Evolutionary conservation across 2,797 vertebrate genomes (phyloP).

Genomic region (Odontamblyopus lacepedii): DNA sequence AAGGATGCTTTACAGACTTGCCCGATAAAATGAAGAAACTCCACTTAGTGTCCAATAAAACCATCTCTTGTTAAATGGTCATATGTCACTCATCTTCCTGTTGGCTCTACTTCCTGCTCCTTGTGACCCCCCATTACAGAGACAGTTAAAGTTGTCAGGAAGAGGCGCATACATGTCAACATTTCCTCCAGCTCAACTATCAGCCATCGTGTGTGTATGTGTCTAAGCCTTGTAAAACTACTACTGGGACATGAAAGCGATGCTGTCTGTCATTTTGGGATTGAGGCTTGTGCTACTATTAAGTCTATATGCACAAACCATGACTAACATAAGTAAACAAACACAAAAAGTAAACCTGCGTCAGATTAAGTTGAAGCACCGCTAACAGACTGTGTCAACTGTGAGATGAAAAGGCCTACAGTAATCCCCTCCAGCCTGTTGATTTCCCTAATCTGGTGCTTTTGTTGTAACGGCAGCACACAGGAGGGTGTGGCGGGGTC

Average conservation of each 20-base stretch:
- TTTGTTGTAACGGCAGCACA: slow-evolving; percentile 71
- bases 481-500: slow-evolving; percentile 75
- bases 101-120: slow-evolving; percentile 42
- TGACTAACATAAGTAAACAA: slow-evolving; percentile 58
- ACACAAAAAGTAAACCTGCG: slow-evolving; percentile 64
- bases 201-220: slow-evolving; percentile 32
- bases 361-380: slow-evolving; percentile 71
- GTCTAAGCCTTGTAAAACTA: slow-evolving; percentile 15
- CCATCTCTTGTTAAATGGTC: not conserved
- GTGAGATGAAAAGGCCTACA: slow-evolving; percentile 72
- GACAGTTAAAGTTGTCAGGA: slow-evolving; percentile 40
- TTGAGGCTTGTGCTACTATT: slow-evolving; percentile 48
- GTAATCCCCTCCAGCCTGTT: slow-evolving; percentile 71
- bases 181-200: slow-evolving; percentile 20
- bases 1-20: too few species aligned
- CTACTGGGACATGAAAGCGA: slow-evolving; percentile 10
- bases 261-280: slow-evolving; percentile 34
- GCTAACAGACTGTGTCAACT: slow-evolving; percentile 76
- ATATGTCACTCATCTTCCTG: slow-evolving; percentile 36
- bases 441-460: slow-evolving; percentile 75
- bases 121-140: slow-evolving; percentile 21
- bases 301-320: slow-evolving; percentile 57
- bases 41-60: not conserved
- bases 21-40: too few species aligned
- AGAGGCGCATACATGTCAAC: slow-evolving; percentile 38